Evolutionary conservation across 2,797 vertebrate species (phyloP).

Genomic region (Gambusia yucatana): DNA sequence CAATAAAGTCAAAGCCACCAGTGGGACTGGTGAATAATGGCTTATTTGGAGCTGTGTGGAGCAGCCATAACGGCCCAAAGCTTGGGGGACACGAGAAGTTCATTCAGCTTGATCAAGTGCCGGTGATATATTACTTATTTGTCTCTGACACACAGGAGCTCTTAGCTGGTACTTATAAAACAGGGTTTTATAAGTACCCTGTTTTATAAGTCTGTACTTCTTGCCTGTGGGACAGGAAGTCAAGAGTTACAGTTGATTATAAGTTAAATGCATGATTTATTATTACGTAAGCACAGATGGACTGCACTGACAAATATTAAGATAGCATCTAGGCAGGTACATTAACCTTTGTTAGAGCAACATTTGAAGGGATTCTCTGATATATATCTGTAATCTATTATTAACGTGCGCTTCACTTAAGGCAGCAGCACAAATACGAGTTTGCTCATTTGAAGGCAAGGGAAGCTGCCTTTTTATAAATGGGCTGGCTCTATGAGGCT

Average conservation of each 20-base stretch:
- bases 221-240: constrained; percentile 7
- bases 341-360: constrained; percentile 30
- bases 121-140: constrained; percentile 48
- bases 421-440: constrained; percentile 51
- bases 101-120: constrained; percentile 53
- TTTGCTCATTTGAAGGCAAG: constrained; percentile 31
- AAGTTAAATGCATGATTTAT: constrained; percentile 27
- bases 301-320: constrained; percentile 11
- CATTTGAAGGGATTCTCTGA: constrained; percentile 34
- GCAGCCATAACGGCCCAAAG: constrained; percentile 45
- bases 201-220: constrained; percentile 4
- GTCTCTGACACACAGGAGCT: constrained; percentile 35
- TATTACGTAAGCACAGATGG: constrained; percentile 29
- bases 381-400: constrained; percentile 63
- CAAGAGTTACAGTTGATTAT: constrained; percentile 14
- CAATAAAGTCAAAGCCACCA: constrained; percentile 75
- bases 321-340: constrained; percentile 29
- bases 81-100: constrained; percentile 42
- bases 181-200: no score
- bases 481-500: constrained; percentile 48
- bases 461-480: constrained; percentile 47
- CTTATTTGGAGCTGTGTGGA: constrained; percentile 53
- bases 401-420: constrained; percentile 48
- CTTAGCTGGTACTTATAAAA: constrained; percentile 19
- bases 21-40: constrained; percentile 68